Base-by-base conservation (phyloP, 2,113 vertebrate species). In the Corvus moneduloides region DNA sequence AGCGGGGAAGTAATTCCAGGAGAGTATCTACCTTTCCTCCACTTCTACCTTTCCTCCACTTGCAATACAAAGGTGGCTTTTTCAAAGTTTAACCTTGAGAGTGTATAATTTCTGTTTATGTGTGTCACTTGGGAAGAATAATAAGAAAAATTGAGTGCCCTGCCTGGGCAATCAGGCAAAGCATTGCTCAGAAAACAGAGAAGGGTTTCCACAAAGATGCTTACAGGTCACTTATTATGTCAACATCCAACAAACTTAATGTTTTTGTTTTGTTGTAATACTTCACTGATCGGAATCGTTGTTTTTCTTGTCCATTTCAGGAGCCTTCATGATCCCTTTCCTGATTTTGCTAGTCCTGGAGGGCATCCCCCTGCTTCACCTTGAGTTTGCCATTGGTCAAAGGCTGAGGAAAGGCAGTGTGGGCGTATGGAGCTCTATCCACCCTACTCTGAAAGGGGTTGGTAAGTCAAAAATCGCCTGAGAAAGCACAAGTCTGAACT, bases 251-350 rank as follows among this genome's bases (percentile, higher is more conserved):
- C 14, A 64, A 63, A 64, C 16, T 14, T 72, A 5, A 71, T 9
- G 18, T n/a, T 48, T 59, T 52, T 37, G 10, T 9, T 74, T 93
- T 68, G 20, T 55, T 76, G 28, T 41, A 30, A 17, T 37, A 46
- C 48, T 58, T 64, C 22, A 59, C 51, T 68, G 62, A 80, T 33
- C 2, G 1, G 12, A 91, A 17, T 26, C 0, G 0, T 10, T 39
- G 15, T n/a, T 55, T 78, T 48, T 51, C 48, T 86, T 58, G 35
- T 54, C 27, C 4, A 16, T 96, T 91, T 4, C 93, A 99, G 99
- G 99, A 54, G 99, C 99, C 1, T 99, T 99, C 78, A 99, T 99
- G 99, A 99, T 99, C 75, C 99, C 99, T 1, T 99, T 99, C 95
- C 98, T 99, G 68, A 99, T 99, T 95, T 98, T 99, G 79, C 96